phyloP scores from a whole-genome alignment of 1,140 invertebrate genomes.

The Saccostrea glomerata region DNA sequence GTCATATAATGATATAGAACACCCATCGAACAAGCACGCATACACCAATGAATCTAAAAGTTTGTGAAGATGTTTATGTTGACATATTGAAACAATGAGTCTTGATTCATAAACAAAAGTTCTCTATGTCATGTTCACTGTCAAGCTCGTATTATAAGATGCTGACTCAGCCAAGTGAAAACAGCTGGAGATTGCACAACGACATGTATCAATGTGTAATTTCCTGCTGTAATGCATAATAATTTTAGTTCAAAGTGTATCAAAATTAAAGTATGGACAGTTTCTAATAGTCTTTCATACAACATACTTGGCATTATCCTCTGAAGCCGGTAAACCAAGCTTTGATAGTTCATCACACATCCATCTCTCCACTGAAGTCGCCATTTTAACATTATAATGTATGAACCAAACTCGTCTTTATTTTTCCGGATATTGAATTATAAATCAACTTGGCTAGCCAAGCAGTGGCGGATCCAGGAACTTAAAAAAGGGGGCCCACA shows the following conservation, averaged over 20 bases:
- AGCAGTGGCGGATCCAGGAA: too few relatives aligned
- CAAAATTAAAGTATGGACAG: neutral
- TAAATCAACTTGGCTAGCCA: too few relatives aligned
- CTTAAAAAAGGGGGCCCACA: too few relatives aligned
- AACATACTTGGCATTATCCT: conserved; percentile 71
- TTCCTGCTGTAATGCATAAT: neutral
- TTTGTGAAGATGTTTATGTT: too few relatives aligned
- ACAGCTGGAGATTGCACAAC: conserved; percentile 1
- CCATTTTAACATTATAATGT: conserved; percentile 59
- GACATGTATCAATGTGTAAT: neutral
- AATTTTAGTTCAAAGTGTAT: neutral
- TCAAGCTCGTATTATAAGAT: neutral
- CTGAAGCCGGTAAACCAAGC: conserved; percentile 68
- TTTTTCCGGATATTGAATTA: neutral
- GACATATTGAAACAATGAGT: too few relatives aligned
- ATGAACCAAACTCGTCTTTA: neutral
- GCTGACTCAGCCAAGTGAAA: neutral
- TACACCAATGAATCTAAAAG: too few relatives aligned
- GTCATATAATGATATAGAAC: too few relatives aligned
- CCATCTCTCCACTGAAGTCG: conserved; percentile 67
- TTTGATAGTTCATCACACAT: conserved; percentile 73
- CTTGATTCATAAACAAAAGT: too few relatives aligned
- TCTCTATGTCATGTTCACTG: too few relatives aligned
- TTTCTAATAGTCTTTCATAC: neutral
- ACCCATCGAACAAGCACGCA: too few relatives aligned